These are phyloP conservation scores for Pseudoips prasinana DNA, from an alignment of 2,888 invertebrate genomes.

Conservation along the genomic window DNA sequence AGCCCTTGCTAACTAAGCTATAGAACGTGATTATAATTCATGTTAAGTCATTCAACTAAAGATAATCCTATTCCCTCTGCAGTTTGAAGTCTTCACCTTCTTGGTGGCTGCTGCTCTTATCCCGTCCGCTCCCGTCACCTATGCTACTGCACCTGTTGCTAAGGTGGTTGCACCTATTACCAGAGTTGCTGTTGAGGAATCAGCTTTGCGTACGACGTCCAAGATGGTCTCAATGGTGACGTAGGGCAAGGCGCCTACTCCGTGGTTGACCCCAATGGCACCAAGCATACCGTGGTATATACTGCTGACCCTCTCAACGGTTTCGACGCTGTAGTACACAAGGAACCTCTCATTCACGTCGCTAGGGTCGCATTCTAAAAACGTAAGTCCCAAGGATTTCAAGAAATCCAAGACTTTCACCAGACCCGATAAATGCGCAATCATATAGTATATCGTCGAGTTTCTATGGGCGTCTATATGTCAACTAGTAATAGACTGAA, in stretches of 20 bases:
- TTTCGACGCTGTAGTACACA: constrained; percentile 81
- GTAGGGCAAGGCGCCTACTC: constrained; percentile 73
- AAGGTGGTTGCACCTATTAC: constrained; percentile 4
- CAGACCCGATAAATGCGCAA: too few relatives aligned
- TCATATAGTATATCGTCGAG: too few relatives aligned
- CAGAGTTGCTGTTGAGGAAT: background rate
- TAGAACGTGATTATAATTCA: too few relatives aligned
- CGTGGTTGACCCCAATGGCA: constrained; percentile 72
- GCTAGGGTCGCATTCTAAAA: constrained; percentile 3
- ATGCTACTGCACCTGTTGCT: constrained; percentile 25
- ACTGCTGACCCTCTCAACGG: constrained; percentile 66
- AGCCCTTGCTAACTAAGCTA: too few relatives aligned
- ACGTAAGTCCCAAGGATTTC: too few relatives aligned
- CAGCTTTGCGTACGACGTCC: constrained; percentile 71
- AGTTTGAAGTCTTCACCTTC: constrained; percentile 42
- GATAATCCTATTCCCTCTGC: constrained; percentile 12
- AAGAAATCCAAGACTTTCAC: too few relatives aligned
- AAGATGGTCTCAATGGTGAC: constrained; percentile 65
- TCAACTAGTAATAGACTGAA: too few relatives aligned
- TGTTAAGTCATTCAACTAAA: too few relatives aligned
- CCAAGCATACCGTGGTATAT: constrained; percentile 72
- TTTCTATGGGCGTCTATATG: too few relatives aligned
- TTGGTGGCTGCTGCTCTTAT: constrained; percentile 42
- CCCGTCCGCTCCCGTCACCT: constrained; percentile 50
- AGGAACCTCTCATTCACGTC: constrained; percentile 54